Conservation (phyloP, 2,797 vertebrate species). For the Centroberyx gerrardi region DNA sequence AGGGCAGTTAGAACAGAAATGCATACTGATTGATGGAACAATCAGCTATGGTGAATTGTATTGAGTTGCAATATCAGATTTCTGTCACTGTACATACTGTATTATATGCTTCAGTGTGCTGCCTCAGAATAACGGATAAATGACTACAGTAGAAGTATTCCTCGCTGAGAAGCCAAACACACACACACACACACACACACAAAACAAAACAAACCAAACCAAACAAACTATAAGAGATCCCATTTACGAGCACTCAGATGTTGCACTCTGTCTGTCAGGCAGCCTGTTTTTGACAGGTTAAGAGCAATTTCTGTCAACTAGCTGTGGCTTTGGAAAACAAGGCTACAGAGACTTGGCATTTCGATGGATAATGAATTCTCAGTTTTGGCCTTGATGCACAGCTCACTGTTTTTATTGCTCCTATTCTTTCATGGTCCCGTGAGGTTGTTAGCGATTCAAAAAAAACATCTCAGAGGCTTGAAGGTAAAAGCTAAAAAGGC, state of each 20-base stretch:
- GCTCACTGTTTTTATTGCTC: conserved; percentile 31
- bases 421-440: conserved; percentile 22
- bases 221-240: conserved; percentile 8
- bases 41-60: neutral
- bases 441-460: conserved; percentile 28
- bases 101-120: neutral
- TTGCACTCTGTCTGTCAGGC: conserved; percentile 26
- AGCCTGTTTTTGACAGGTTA: conserved; percentile 48
- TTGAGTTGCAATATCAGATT: conserved; percentile 10
- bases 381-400: conserved; percentile 43
- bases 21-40: conserved; percentile 29
- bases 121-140: conserved; percentile 4
- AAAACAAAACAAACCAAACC: conserved; percentile 1
- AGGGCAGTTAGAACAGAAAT: conserved; percentile 34
- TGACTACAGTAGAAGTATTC: conserved; percentile 3
- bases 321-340: conserved; percentile 38
- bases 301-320: conserved; percentile 51
- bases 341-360: conserved; percentile 30
- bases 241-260: conserved; percentile 7
- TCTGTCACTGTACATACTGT: neutral
- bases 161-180: neutral
- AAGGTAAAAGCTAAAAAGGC: conserved; percentile 15
- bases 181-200: conserved; percentile 11
- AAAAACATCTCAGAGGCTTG: conserved; percentile 10
- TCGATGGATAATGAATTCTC: conserved; percentile 49